These are phyloP conservation scores for Rousettus madagascariensis DNA, from an alignment of 2,797 vertebrate species.

Conservation along the genomic window DNA sequence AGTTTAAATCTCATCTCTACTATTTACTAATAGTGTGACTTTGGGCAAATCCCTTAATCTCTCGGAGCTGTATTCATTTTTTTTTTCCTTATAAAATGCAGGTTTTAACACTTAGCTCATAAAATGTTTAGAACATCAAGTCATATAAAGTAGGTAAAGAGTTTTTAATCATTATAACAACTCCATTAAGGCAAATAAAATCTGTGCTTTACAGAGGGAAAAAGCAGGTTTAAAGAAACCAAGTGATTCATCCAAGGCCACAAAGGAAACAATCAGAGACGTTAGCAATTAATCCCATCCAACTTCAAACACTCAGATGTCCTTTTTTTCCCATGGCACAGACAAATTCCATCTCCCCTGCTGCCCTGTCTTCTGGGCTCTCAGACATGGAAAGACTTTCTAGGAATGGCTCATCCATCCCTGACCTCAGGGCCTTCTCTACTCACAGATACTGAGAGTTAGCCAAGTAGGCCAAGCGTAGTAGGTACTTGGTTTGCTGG, in stretches of 20 bases:
- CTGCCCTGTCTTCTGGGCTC: neutral
- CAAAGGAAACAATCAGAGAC: neutral
- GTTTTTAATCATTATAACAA: neutral
- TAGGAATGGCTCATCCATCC: neutral
- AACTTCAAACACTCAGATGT: neutral
- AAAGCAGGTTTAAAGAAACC: neutral
- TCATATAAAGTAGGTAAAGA: neutral
- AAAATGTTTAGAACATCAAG: neutral
- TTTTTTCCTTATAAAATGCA: slow-evolving; percentile 17
- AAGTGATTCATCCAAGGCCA: neutral
- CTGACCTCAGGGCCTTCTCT: neutral
- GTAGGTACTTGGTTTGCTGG: neutral
- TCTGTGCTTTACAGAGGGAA: slow-evolving; percentile 14
- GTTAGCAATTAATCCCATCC: neutral
- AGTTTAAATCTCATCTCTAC: neutral
- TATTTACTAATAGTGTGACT: neutral
- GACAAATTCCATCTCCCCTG: neutral
- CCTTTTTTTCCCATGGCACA: neutral
- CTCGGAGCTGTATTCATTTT: neutral
- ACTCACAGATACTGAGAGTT: neutral
- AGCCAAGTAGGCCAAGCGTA: neutral
- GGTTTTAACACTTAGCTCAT: neutral
- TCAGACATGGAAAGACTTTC: neutral
- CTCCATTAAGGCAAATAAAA: neutral
- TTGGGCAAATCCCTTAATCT: neutral